These are phyloP conservation scores for Mormyrops attenuatus DNA, from an alignment of 2,797 vertebrate genomes.

Conservation along the genomic window DNA sequence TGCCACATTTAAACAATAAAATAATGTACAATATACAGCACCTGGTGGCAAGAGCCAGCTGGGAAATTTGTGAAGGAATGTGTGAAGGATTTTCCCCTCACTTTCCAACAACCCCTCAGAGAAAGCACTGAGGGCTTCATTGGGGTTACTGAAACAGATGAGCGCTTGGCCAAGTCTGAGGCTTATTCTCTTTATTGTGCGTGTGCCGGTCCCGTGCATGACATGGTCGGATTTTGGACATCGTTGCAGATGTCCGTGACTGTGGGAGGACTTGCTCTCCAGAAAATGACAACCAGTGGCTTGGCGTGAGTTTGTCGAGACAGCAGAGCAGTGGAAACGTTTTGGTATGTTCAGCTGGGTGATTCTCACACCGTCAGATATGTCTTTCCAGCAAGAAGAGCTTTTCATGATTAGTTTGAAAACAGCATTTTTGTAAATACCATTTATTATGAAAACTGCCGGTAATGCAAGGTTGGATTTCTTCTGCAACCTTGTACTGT, in stretches of 20 bases:
- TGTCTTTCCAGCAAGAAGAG: not conserved
- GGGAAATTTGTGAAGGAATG: not conserved
- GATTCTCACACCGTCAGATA: conserved; percentile 27
- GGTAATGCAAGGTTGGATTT: not conserved
- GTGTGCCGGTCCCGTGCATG: not conserved
- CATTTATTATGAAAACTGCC: not conserved
- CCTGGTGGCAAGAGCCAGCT: not conserved
- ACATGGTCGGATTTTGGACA: conserved; percentile 9
- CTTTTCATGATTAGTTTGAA: not conserved
- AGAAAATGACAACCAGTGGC: conserved; percentile 88
- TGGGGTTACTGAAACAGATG: not conserved
- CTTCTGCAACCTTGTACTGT: not conserved
- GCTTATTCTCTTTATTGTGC: not conserved
- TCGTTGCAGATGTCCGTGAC: conserved; percentile 54
- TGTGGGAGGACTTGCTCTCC: conserved; percentile 83
- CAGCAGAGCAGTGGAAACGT: conserved; percentile 74
- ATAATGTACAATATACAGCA: not conserved
- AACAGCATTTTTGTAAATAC: not conserved
- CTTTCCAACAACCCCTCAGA: not conserved
- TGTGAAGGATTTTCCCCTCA: not conserved
- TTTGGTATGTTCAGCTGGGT: conserved; percentile 62
- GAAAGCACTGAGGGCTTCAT: not conserved
- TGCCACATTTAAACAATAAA: not conserved
- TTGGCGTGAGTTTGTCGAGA: conserved; percentile 89
- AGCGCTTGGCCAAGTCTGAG: not conserved